These are phyloP conservation scores for Trichonephila inaurata DNA, from an alignment of 1,140 invertebrate genomes.

Conservation along the genomic window DNA sequence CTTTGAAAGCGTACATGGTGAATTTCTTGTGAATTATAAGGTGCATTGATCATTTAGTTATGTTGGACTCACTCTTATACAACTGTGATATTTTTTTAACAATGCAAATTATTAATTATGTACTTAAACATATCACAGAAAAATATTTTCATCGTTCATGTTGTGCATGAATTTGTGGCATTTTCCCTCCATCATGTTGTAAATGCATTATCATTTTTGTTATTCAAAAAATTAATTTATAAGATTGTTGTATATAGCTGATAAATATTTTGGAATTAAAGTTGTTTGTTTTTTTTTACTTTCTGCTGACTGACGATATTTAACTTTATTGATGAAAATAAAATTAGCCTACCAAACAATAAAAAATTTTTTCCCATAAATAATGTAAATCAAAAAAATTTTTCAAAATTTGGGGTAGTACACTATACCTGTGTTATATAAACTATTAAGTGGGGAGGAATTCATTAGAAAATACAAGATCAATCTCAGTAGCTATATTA, in stretches of 20 bases:
- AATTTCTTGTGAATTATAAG: background rate
- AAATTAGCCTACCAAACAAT: no score
- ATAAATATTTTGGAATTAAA: slow-evolving; percentile 35
- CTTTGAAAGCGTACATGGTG: background rate
- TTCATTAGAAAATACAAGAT: no score
- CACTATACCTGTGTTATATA: no score
- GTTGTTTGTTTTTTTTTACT: background rate
- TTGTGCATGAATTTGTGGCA: slow-evolving; percentile 4
- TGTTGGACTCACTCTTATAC: background rate
- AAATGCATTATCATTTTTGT: slow-evolving; percentile 35
- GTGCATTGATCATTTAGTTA: background rate
- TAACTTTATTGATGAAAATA: no score
- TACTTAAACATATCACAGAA: slow-evolving; percentile 20
- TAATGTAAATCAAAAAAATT: no score
- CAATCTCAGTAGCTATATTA: no score
- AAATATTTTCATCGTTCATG: slow-evolving; percentile 7
- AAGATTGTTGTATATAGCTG: slow-evolving; percentile 48
- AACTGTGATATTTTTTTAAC: slow-evolving; percentile 45
- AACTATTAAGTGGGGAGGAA: no score
- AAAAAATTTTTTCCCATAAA: no score
- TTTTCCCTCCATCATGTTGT: slow-evolving; percentile 9
- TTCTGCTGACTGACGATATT: no score
- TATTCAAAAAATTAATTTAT: slow-evolving; percentile 29
- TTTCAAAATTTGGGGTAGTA: no score
- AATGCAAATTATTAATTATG: slow-evolving; percentile 40